These are phyloP conservation scores for Pempheris klunzingeri DNA, from an alignment of 2,797 vertebrate species.

Conservation along the genomic window DNA sequence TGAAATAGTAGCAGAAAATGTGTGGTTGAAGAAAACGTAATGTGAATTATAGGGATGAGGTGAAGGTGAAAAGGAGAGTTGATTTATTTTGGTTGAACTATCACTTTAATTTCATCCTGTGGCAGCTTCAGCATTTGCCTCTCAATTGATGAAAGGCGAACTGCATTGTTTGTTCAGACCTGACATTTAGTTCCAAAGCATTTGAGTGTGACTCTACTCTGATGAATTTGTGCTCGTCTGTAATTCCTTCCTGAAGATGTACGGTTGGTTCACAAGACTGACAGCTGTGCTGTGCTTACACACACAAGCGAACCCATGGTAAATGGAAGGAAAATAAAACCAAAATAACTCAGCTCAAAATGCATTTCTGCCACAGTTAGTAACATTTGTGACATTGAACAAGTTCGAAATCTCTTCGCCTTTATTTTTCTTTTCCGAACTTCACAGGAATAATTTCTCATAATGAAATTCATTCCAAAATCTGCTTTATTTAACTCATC, in stretches of 20 bases:
- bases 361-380: constrained; percentile 45
- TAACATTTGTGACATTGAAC: constrained; percentile 23
- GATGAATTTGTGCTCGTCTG: constrained; percentile 76
- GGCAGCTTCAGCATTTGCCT: constrained; percentile 77
- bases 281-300: constrained; percentile 65
- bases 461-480: constrained; percentile 37
- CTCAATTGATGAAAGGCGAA: constrained; percentile 79
- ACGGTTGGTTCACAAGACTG: constrained; percentile 70
- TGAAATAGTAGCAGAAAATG: constrained; percentile 23
- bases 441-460: constrained; percentile 30
- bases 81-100: constrained; percentile 74
- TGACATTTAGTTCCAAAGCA: constrained; percentile 80
- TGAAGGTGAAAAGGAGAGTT: constrained; percentile 56
- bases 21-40: constrained; percentile 16
- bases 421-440: constrained; percentile 38
- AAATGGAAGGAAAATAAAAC: constrained; percentile 49
- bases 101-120: constrained; percentile 74
- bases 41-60: constrained; percentile 55
- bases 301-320: constrained; percentile 32
- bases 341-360: constrained; percentile 50
- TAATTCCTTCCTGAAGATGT: constrained; percentile 77
- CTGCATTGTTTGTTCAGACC: constrained; percentile 77
- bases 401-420: constrained; percentile 20
- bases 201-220: constrained; percentile 76
- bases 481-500: constrained; percentile 26